A percentile compares a stretch with the other conserved stretches of the same genome.
These are phyloP conservation scores for Hylaea fasciaria DNA, from an alignment of 2,888 invertebrate species.

Conservation along the genomic window DNA sequence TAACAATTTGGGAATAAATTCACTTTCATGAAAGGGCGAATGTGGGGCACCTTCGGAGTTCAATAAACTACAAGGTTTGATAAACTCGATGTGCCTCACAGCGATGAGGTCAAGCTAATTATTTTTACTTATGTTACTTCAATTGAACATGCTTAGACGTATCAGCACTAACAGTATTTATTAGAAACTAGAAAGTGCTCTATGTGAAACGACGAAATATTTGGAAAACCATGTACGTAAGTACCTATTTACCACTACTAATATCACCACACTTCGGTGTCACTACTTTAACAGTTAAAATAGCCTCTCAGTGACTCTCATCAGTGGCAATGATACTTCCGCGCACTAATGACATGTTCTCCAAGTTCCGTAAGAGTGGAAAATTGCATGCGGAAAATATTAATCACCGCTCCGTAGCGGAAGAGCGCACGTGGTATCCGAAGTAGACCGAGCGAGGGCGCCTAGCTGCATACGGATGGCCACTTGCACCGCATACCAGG, in stretches of 20 bases:
- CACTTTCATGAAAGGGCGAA: conserved; percentile 39
- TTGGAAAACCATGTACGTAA: too few relatives aligned
- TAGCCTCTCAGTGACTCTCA: too few relatives aligned
- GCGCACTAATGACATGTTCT: too few relatives aligned
- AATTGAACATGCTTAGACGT: not conserved
- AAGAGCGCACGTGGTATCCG: conserved; percentile 37
- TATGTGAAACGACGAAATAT: too few relatives aligned
- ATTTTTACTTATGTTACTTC: conserved; percentile 6
- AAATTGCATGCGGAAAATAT: conserved; percentile 12
- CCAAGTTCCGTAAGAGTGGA: conserved; percentile 1
- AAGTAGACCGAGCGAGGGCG: conserved; percentile 42
- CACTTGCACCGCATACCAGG: conserved; percentile 66
- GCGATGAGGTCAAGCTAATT: conserved; percentile 31
- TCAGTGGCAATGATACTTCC: too few relatives aligned
- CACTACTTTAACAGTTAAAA: too few relatives aligned
- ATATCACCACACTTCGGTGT: too few relatives aligned
- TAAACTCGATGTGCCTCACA: conserved; percentile 28
- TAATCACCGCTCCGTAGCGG: conserved; percentile 29
- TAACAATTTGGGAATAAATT: conserved; percentile 17
- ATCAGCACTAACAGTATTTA: too few relatives aligned
- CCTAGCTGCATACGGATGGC: conserved; percentile 58
- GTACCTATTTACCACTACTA: too few relatives aligned
- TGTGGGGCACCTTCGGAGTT: conserved; percentile 42
- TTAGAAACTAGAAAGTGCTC: too few relatives aligned
- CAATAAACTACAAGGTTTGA: conserved; percentile 36